phyloP scores from a whole-genome alignment of 2,888 invertebrate species.

The Acleris emargana region DNA sequence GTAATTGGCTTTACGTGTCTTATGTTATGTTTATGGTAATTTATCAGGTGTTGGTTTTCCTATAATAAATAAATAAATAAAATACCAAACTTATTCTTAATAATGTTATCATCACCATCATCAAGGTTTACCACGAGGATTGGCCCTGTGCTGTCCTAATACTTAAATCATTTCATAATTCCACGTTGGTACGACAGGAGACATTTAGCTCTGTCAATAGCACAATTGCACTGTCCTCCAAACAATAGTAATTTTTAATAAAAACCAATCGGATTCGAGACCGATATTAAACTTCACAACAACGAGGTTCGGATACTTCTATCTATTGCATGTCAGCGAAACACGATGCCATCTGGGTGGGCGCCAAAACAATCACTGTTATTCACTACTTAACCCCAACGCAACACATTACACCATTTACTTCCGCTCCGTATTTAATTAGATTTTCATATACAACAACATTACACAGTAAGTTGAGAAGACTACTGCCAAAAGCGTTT shows the following conservation, averaged over 20 bases:
- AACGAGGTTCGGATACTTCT: slow-evolving; percentile 40
- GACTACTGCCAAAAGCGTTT: slow-evolving; percentile 52
- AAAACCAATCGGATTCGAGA: slow-evolving; percentile 4
- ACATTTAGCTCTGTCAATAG: too few relatives aligned
- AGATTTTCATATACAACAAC: slow-evolving; percentile 41
- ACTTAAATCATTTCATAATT: too few relatives aligned
- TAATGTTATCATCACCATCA: too few relatives aligned
- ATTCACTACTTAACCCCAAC: slow-evolving; percentile 70
- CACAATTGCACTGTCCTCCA: too few relatives aligned
- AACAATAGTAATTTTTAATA: neutral
- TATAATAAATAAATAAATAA: too few relatives aligned
- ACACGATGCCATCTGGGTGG: slow-evolving; percentile 75
- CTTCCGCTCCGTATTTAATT: slow-evolving; percentile 43
- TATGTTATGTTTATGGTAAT: too few relatives aligned
- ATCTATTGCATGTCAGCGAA: slow-evolving; percentile 65
- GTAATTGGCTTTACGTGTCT: too few relatives aligned
- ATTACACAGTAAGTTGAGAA: slow-evolving; percentile 26
- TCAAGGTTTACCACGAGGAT: too few relatives aligned
- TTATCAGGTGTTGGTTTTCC: too few relatives aligned
- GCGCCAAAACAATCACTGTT: slow-evolving; percentile 81
- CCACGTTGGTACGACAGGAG: too few relatives aligned
- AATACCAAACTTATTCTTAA: too few relatives aligned
- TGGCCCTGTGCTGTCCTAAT: too few relatives aligned
- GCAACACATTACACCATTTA: slow-evolving; percentile 31
- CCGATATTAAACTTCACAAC: slow-evolving; percentile 5